A percentile compares a stretch with the other conserved stretches of the same genome.
Evolutionary conservation across 2,113 vertebrate genomes (phyloP).

Genomic region (Setophaga petechia): DNA sequence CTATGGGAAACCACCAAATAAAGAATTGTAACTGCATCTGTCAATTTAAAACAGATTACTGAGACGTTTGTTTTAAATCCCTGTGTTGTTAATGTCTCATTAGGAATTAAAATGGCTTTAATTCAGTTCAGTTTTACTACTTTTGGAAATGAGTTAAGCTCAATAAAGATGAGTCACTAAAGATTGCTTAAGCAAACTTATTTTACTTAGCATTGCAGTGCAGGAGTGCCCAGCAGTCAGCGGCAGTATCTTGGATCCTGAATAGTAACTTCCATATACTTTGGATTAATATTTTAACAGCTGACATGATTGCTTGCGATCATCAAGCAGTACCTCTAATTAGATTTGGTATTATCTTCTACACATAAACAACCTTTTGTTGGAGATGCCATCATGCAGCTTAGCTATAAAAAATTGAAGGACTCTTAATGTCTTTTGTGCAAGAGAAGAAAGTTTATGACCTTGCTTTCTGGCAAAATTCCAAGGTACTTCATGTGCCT

Average conservation of each 20-base stretch:
- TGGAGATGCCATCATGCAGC: not conserved
- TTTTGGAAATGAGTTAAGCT: not conserved
- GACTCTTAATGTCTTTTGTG: not conserved
- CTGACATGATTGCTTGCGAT: not conserved
- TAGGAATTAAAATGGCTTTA: not conserved
- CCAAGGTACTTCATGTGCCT: slow-evolving; percentile 36
- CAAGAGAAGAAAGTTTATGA: not conserved
- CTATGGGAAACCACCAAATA: not conserved
- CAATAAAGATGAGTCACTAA: not conserved
- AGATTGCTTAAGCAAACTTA: not conserved
- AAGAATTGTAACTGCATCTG: not conserved
- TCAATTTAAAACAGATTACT: not conserved
- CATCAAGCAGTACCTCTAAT: not conserved
- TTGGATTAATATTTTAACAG: not conserved
- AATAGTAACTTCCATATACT: not conserved
- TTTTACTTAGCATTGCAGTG: not conserved
- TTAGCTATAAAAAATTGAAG: slow-evolving; percentile 4
- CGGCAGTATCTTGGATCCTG: not conserved
- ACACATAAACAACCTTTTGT: not conserved
- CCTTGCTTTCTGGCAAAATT: not conserved
- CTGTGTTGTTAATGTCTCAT: not conserved
- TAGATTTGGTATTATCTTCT: slow-evolving; percentile 17
- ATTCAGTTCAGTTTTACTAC: slow-evolving; percentile 11
- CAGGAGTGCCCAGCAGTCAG: not conserved
- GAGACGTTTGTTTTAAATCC: not conserved